Evolutionary conservation across 2,113 vertebrate species (phyloP).

Genomic region (Argyrosomus japonicus): DNA sequence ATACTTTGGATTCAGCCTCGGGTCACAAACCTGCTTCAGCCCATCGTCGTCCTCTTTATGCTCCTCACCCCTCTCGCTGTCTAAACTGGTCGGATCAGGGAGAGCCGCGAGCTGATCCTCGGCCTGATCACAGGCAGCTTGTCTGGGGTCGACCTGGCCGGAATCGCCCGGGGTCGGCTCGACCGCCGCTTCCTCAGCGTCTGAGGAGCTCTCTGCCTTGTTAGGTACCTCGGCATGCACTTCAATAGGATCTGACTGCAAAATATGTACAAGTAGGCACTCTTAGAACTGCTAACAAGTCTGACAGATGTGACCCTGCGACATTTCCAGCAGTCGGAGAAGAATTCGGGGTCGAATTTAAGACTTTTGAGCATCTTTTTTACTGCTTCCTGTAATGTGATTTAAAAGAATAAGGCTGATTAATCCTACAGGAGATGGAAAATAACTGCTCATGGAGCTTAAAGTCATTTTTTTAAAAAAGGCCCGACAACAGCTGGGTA

Average conservation of each 20-base stretch:
- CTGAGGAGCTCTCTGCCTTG: constrained; percentile 7
- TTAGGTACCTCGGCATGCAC: neutral
- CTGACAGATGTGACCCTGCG: neutral
- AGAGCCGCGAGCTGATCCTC: neutral
- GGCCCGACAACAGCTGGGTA: neutral
- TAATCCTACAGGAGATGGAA: neutral
- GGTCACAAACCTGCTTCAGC: constrained; percentile 54
- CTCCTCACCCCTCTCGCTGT: neutral
- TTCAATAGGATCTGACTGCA: constrained; percentile 6
- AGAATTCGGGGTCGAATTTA: neutral
- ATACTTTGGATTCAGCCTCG: constrained; percentile 14
- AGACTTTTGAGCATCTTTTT: neutral
- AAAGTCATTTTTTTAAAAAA: neutral
- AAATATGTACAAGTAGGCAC: neutral
- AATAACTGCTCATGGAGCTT: too few relatives aligned
- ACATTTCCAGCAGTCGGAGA: neutral
- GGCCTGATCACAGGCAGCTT: neutral
- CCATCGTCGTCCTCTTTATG: neutral
- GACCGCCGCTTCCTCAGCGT: neutral
- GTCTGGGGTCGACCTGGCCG: neutral
- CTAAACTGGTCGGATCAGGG: neutral
- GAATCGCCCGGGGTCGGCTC: neutral
- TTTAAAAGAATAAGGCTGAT: neutral
- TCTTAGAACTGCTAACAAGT: neutral
- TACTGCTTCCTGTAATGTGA: too few relatives aligned